phyloP scores from a whole-genome alignment of 2,113 vertebrate genomes.

The Platichthys flesus region DNA sequence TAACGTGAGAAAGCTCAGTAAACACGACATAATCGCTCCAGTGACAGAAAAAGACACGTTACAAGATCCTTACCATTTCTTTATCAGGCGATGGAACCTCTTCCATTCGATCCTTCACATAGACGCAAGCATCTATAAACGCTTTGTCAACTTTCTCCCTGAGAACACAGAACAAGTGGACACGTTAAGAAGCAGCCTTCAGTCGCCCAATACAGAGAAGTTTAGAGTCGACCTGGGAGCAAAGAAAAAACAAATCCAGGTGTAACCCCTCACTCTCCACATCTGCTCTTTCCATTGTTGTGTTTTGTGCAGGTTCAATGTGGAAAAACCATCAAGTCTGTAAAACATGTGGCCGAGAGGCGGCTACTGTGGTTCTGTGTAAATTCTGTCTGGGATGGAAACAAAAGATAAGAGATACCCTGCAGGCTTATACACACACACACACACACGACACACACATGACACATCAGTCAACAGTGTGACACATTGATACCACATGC shows the following conservation, averaged over 20 bases:
- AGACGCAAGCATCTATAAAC: conserved; percentile 88
- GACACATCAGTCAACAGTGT: neutral
- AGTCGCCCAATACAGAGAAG: neutral
- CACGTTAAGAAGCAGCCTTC: neutral
- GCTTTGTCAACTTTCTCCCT: conserved; percentile 88
- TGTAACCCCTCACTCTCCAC: neutral
- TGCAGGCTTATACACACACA: neutral
- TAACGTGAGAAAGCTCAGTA: too few relatives aligned
- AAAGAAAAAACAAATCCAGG: neutral
- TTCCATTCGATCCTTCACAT: conserved; percentile 87
- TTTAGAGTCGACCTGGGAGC: neutral
- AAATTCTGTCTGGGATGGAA: conserved; percentile 29
- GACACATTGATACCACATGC: neutral
- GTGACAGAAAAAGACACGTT: too few relatives aligned
- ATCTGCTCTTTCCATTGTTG: conserved; percentile 9
- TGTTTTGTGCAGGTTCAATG: neutral
- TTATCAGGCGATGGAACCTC: conserved; percentile 86
- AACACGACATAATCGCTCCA: too few relatives aligned
- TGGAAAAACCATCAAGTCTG: conserved; percentile 26
- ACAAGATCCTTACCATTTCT: conserved; percentile 85
- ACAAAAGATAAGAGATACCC: conserved; percentile 25
- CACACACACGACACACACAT: conserved; percentile 4
- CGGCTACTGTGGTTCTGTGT: conserved; percentile 6
- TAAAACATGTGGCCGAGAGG: conserved; percentile 5
- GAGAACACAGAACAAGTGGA: conserved; percentile 38